Evolutionary conservation across 1,140 invertebrate genomes (phyloP).

Genomic region (Papilio dardanus): DNA sequence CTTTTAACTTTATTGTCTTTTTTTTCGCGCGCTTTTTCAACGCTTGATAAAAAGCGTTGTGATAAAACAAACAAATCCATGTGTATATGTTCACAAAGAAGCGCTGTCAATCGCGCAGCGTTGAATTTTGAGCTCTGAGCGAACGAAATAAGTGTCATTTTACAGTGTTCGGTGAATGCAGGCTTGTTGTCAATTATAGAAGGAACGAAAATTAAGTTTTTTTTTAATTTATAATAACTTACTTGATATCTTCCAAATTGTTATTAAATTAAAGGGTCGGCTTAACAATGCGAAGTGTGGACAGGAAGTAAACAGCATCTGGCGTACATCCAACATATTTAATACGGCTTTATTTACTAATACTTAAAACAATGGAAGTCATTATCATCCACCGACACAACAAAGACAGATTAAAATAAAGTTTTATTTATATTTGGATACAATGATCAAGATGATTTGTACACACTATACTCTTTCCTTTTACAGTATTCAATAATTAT

Average conservation of each 20-base stretch:
- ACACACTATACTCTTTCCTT: no score
- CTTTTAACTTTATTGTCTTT: no score
- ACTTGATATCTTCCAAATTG: neutral
- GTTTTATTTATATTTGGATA: neutral
- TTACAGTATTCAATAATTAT: no score
- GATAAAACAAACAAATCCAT: no score
- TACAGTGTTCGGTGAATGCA: no score
- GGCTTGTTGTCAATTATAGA: neutral
- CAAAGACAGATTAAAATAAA: slow-evolving; percentile 32
- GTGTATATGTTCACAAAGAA: no score
- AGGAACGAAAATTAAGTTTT: neutral
- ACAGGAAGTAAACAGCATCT: neutral
- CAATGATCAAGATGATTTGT: slow-evolving; percentile 30
- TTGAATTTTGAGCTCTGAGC: no score
- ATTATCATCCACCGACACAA: slow-evolving; percentile 24
- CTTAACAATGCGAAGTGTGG: neutral
- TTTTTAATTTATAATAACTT: no score
- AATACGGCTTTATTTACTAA: slow-evolving; percentile 35
- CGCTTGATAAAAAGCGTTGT: no score
- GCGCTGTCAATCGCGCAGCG: no score
- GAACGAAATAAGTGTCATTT: no score
- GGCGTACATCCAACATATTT: slow-evolving; percentile 27
- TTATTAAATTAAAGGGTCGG: neutral
- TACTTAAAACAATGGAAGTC: slow-evolving; percentile 30
- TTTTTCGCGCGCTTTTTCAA: no score